These are phyloP conservation scores for Tipula lateralis DNA, from an alignment of 2,888 invertebrate genomes.

Conservation along the genomic window DNA sequence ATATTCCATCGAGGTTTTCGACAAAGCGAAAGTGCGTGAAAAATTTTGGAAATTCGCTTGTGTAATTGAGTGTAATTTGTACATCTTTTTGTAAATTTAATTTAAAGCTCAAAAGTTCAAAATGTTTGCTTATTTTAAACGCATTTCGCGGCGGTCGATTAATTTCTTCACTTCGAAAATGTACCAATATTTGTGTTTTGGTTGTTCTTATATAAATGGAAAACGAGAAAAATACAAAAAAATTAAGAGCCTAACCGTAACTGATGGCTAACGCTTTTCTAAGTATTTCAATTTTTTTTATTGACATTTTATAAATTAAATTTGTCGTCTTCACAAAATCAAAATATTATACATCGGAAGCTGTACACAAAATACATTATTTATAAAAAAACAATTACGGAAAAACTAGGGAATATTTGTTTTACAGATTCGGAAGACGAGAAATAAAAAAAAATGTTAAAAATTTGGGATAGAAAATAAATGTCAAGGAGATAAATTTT, in stretches of 20 bases:
- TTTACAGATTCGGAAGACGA: neutral
- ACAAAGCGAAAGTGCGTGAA: neutral
- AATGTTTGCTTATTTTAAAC: neutral
- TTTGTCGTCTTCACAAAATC: neutral
- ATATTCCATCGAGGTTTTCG: neutral
- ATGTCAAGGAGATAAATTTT: neutral
- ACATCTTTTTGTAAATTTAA: neutral
- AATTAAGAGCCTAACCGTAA: neutral
- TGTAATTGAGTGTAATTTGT: neutral
- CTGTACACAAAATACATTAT: neutral
- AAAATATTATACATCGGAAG: neutral
- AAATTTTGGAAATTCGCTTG: neutral
- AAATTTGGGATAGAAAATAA: neutral
- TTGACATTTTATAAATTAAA: neutral
- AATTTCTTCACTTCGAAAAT: neutral
- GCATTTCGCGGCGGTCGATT: neutral
- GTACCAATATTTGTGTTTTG: neutral
- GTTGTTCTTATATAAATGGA: too few species aligned
- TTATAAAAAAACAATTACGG: neutral
- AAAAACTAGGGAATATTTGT: constrained; percentile 8
- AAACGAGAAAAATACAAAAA: neutral
- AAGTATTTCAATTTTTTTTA: neutral
- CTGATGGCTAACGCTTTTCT: neutral
- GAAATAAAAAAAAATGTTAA: neutral
- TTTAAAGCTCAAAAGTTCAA: neutral